Evolutionary conservation across 2,797 vertebrate species (phyloP).

Genomic region (Poeciliopsis turneri): DNA sequence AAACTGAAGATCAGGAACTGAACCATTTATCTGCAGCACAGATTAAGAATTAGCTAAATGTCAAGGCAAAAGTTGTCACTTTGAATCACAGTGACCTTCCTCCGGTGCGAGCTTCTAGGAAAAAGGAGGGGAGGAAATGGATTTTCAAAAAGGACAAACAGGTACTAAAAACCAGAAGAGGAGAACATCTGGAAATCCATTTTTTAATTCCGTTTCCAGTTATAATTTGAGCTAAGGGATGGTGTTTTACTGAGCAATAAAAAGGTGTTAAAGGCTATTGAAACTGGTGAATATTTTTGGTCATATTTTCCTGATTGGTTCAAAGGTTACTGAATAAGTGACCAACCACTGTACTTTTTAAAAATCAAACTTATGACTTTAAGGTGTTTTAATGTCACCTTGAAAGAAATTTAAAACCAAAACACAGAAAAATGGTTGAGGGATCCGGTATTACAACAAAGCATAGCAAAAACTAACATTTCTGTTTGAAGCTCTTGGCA

Average conservation of each 20-base stretch:
- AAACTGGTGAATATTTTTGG: background rate
- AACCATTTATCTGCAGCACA: slow-evolving; percentile 44
- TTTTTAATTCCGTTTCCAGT: background rate
- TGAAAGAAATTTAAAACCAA: no score
- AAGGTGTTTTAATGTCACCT: no score
- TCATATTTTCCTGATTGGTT: background rate
- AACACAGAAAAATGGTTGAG: no score
- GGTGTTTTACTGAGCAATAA: background rate
- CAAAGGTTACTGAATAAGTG: background rate
- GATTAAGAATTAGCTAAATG: slow-evolving; percentile 44
- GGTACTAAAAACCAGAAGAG: background rate
- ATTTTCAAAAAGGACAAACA: background rate
- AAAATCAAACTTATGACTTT: no score
- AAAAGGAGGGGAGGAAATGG: background rate
- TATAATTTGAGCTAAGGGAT: background rate
- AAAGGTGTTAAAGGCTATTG: background rate
- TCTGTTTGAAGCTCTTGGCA: no score
- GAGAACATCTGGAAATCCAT: background rate
- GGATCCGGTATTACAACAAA: no score
- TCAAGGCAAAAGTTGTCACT: slow-evolving; percentile 31
- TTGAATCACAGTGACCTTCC: slow-evolving; percentile 50
- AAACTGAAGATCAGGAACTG: slow-evolving; percentile 19
- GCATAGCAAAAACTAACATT: no score
- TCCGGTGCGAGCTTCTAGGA: slow-evolving; percentile 15
- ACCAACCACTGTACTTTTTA: no score